Conservation (phyloP, 2,797 vertebrate species). For the Xenops minutus region DNA sequence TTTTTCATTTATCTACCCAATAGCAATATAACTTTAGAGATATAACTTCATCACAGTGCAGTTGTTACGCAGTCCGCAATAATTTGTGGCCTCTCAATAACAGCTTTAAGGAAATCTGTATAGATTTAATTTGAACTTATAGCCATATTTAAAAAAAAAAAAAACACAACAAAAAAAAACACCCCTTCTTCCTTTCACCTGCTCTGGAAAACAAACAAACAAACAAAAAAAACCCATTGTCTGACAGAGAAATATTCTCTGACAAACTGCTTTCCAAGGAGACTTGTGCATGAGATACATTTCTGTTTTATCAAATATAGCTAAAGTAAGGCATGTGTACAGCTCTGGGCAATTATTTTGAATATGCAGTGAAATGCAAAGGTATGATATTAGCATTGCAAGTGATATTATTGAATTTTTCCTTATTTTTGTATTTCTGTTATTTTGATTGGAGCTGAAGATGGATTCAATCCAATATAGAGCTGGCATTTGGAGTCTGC, state of each 20-base stretch:
- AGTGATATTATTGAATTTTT: background rate
- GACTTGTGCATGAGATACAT: background rate
- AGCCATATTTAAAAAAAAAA: background rate
- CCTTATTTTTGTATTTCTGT: background rate
- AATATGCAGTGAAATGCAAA: background rate
- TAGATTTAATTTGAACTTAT: background rate
- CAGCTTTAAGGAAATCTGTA: slow-evolving; percentile 14
- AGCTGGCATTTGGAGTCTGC: background rate
- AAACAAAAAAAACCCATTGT: background rate
- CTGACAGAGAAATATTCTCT: background rate
- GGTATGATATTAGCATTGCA: background rate
- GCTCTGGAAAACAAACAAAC: background rate
- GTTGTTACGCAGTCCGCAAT: slow-evolving; percentile 22
- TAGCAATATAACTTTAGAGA: slow-evolving; percentile 49
- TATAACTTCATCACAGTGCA: background rate
- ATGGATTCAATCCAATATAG: background rate
- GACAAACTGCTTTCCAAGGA: background rate
- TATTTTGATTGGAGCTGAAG: background rate
- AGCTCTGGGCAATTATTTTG: background rate
- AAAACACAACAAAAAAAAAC: background rate
- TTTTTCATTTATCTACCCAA: slow-evolving; percentile 40
- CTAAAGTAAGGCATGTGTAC: background rate
- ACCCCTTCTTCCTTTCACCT: background rate
- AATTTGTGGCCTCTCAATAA: slow-evolving; percentile 44
- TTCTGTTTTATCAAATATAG: background rate